A percentile compares a stretch with the other conserved stretches of the same genome.
Evolutionary conservation across 2,888 invertebrate species (phyloP).

Genomic region (Ptychoptera albimana): DNA sequence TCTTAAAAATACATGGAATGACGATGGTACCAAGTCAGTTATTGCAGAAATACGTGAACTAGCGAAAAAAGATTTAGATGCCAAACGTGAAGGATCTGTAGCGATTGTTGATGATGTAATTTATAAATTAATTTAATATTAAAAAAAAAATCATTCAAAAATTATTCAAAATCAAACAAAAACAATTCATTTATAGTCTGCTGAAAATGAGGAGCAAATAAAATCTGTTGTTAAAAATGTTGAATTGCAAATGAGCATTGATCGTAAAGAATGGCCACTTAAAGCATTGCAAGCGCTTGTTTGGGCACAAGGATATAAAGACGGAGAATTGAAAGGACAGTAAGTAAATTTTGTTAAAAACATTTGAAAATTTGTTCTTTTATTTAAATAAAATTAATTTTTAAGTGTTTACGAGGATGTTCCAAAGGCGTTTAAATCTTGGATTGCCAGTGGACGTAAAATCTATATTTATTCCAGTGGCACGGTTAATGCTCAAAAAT

Average conservation of each 20-base stretch:
- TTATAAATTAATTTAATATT: not conserved
- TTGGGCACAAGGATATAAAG: constrained; percentile 71
- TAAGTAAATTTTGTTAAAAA: constrained; percentile 38
- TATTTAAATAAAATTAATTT: constrained; percentile 6
- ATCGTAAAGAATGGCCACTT: constrained; percentile 62
- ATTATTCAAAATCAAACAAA: constrained; percentile 16
- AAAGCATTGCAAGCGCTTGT: constrained; percentile 85
- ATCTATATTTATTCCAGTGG: constrained; percentile 87
- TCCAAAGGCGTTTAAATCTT: constrained; percentile 49
- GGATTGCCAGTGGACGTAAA: constrained; percentile 49
- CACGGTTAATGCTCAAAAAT: constrained; percentile 76
- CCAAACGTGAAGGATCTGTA: constrained; percentile 39
- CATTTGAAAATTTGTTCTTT: constrained; percentile 2
- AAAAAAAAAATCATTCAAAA: constrained; percentile 5
- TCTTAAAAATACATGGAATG: constrained; percentile 54
- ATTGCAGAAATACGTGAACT: constrained; percentile 48
- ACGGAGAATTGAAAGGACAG: constrained; percentile 71
- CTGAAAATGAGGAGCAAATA: constrained; percentile 35
- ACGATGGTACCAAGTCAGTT: constrained; percentile 46
- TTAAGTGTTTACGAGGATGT: constrained; percentile 81
- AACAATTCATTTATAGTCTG: constrained; percentile 16
- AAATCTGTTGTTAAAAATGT: constrained; percentile 53
- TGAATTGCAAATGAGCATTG: constrained; percentile 63
- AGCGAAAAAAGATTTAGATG: constrained; percentile 39
- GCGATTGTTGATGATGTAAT: constrained; percentile 36